Base-by-base conservation (phyloP, 2,797 vertebrate species). In the Phaenicophaeus curvirostris region DNA sequence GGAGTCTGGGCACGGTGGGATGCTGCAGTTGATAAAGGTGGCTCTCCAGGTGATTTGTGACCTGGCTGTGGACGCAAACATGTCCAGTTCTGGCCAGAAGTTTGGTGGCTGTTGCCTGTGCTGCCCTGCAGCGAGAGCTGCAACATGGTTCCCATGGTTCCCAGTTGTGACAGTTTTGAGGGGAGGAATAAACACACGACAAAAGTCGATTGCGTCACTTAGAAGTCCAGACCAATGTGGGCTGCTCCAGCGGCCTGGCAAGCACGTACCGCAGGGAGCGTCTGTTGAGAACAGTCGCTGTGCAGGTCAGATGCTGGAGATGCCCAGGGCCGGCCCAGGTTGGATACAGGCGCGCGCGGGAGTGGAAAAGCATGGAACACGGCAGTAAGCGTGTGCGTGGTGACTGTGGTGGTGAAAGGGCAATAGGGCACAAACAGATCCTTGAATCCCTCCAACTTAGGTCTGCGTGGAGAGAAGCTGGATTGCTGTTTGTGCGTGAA, bases 1-100 rank as follows among this genome's bases (percentile, higher is more conserved):
- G 1, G 17, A 2, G 1, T 20, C 44, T 13, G 39, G 39, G 11
- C 5, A 6, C 24, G 5, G 1, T 1, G 0, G 61, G 77, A 6
- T 46, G 87, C 23, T 50, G 63, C 37, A 35, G 55, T n/a, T 35
- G 63, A 4, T 35, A 15, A 6, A 33, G 61, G 25, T 2, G 13
- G 21, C 33, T 12, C 48, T 63, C 13, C n/a, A 8, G 28, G 42
- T 55, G 48, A 0, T 21, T 28, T 57, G 8, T 65, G 13, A 3
- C 3, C 3, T n/a, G 35, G 2, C 68, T 24, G n/a, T 21, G 9
- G 65, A 5, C 1, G 6, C 5, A 51, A 39, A 24, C 4, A 0
- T 11, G 62, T 21, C 59, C 7, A 9, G 33, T 9, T 67, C 21
- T 31, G 5, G 24, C 5, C 11, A 42, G 54, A 62, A 16, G 66